A percentile compares a stretch with the other conserved stretches of the same genome.
Conservation (phyloP, 2,113 vertebrate genomes). For the Sinocyclocheilus anshuiensis region DNA sequence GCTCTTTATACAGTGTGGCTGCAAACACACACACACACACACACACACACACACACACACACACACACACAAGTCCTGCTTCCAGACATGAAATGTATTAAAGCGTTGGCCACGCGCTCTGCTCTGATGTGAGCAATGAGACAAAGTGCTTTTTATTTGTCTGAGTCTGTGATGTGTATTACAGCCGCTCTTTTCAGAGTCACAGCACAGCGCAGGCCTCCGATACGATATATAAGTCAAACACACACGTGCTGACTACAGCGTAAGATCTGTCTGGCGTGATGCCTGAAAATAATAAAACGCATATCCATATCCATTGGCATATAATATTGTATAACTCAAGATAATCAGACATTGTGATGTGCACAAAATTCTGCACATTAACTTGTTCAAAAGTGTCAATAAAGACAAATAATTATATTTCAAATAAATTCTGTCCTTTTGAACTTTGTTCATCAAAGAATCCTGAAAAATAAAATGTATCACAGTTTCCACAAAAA, state of each 20-base stretch:
- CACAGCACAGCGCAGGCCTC: neutral
- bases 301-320: neutral
- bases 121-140: constrained; percentile 43
- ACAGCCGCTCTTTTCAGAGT: neutral
- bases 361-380: neutral
- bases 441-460: neutral
- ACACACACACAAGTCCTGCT: constrained; percentile 18
- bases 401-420: no score
- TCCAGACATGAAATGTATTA: constrained; percentile 46
- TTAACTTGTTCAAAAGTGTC: no score
- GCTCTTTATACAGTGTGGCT: neutral
- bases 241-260: neutral
- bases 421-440: neutral
- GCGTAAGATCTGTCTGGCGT: neutral
- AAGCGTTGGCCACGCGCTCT: constrained; percentile 37
- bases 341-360: neutral
- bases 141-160: constrained; percentile 51
- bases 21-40: neutral
- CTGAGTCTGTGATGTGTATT: neutral
- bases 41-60: neutral
- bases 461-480: neutral
- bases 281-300: neutral
- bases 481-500: neutral
- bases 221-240: neutral
- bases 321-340: neutral